phyloP scores from a whole-genome alignment of 2,797 vertebrate genomes.

The Notolepis coatsorum region DNA sequence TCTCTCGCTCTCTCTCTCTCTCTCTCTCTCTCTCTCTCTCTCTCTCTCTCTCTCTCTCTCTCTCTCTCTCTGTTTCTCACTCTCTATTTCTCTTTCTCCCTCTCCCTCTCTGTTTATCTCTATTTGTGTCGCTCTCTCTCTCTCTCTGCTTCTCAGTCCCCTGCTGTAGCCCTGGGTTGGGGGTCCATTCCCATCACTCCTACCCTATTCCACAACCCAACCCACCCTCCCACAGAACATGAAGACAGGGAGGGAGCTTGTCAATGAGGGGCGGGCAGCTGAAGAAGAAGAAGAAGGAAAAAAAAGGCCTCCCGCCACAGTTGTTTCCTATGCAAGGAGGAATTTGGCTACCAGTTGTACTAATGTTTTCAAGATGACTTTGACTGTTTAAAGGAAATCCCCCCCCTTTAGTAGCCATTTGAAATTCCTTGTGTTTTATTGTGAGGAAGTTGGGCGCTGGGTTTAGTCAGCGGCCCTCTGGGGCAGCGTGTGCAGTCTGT shows the following conservation, averaged over 20 bases:
- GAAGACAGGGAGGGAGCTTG: conserved; percentile 33
- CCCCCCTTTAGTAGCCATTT: conserved; percentile 83
- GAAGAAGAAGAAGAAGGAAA: conserved; percentile 33
- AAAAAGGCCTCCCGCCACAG: conserved; percentile 54
- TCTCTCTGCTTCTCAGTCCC: conserved; percentile 47
- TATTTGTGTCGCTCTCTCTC: too few relatives aligned
- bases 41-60: conserved; percentile 64
- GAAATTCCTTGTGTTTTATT: conserved; percentile 83
- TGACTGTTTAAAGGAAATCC: conserved; percentile 85
- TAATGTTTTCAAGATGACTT: conserved; percentile 89
- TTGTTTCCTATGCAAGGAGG: conserved; percentile 78
- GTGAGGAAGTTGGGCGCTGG: conserved; percentile 80
- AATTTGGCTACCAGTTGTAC: conserved; percentile 84
- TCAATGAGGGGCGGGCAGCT: conserved; percentile 24
- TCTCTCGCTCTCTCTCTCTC: conserved; percentile 36
- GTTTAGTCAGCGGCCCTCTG: conserved; percentile 76
- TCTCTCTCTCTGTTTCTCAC: conserved; percentile 44
- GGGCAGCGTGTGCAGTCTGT: conserved; percentile 70
- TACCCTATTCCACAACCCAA: too few relatives aligned
- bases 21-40: conserved; percentile 52
- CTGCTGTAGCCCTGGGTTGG: conserved; percentile 31
- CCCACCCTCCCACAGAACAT: conserved; percentile 47
- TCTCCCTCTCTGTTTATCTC: conserved; percentile 40
- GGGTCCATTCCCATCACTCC: conserved; percentile 48
- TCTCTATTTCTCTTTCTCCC: conserved; percentile 39